Conservation (phyloP, 1,140 invertebrate species). For the Homarus americanus region DNA sequence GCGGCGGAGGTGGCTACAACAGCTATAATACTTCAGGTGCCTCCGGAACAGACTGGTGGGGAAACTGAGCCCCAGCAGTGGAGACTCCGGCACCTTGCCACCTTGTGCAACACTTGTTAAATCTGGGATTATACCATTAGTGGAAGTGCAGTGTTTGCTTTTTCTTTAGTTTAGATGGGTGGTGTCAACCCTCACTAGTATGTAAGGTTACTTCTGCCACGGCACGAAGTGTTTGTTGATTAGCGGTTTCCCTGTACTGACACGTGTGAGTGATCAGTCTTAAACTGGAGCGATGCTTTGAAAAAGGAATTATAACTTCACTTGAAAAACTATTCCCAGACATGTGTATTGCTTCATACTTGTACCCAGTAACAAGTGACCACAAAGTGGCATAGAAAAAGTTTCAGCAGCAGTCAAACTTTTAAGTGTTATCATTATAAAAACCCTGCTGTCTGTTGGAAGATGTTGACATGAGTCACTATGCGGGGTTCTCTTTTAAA, state of each 20-base stretch:
- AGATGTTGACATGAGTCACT: constrained; percentile 5
- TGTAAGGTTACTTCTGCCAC: constrained; percentile 47
- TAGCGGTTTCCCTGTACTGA: constrained; percentile 37
- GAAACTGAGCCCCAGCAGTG: constrained; percentile 47
- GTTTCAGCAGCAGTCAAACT: constrained; percentile 68
- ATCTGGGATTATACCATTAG: constrained; percentile 62
- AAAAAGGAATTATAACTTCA: constrained; percentile 6
- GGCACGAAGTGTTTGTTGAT: constrained; percentile 46
- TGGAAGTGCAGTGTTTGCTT: constrained; percentile 68
- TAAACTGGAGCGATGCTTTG: constrained; percentile 16
- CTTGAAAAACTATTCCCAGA: constrained; percentile 48
- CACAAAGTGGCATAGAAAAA: constrained; percentile 67
- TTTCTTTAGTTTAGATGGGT: constrained; percentile 64
- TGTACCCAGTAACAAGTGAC: constrained; percentile 71
- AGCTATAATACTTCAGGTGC: constrained; percentile 69
- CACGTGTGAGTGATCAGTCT: constrained; percentile 27
- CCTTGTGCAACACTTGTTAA: constrained; percentile 69
- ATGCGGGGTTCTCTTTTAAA: constrained; percentile 45
- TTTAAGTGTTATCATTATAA: constrained; percentile 45
- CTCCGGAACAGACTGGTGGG: constrained; percentile 74
- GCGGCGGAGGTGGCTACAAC: constrained; percentile 56
- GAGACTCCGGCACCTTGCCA: constrained; percentile 46
- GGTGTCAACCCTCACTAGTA: constrained; percentile 29
- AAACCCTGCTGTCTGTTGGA: constrained; percentile 48
- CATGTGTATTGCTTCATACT: constrained; percentile 63